Percentiles rank a stretch among this genome's conserved stretches.
Conservation (phyloP, 2,888 invertebrate species). For the Esperia sulphurella region DNA sequence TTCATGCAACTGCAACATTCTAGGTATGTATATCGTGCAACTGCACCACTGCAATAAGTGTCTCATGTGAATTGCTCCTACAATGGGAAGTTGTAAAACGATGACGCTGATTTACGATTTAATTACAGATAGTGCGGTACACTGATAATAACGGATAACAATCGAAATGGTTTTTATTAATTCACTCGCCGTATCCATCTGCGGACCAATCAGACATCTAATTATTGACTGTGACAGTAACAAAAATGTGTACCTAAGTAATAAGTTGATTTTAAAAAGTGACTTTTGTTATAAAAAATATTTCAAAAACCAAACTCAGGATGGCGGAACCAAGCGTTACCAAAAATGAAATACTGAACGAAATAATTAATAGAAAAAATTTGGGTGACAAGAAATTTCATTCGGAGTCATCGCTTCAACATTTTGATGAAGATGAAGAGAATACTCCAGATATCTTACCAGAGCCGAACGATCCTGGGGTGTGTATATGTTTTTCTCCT, state of each 20-base stretch:
- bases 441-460: not conserved
- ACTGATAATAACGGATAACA: slow-evolving; percentile 47
- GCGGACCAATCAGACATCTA: not conserved
- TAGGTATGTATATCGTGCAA: not conserved
- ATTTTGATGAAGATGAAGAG: slow-evolving; percentile 50
- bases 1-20: no score
- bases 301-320: slow-evolving; percentile 4
- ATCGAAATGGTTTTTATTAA: slow-evolving; percentile 39
- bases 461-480: slow-evolving; percentile 36
- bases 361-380: slow-evolving; percentile 50
- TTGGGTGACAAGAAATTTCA: slow-evolving; percentile 65
- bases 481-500: slow-evolving; percentile 25
- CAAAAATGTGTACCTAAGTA: no score
- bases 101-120: slow-evolving; percentile 43
- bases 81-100: slow-evolving; percentile 20
- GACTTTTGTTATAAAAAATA: not conserved
- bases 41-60: not conserved
- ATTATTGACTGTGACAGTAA: no score
- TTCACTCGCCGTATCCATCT: slow-evolving; percentile 58
- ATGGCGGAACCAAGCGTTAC: slow-evolving; percentile 39
- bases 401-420: slow-evolving; percentile 64
- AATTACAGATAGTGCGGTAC: slow-evolving; percentile 44
- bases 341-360: slow-evolving; percentile 46
- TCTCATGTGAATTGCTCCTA: not conserved
- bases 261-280: no score